A percentile compares a stretch with the other conserved stretches of the same genome.
Evolutionary conservation across 2,888 invertebrate genomes (phyloP).

Genomic region (Pachydiplax longipennis): DNA sequence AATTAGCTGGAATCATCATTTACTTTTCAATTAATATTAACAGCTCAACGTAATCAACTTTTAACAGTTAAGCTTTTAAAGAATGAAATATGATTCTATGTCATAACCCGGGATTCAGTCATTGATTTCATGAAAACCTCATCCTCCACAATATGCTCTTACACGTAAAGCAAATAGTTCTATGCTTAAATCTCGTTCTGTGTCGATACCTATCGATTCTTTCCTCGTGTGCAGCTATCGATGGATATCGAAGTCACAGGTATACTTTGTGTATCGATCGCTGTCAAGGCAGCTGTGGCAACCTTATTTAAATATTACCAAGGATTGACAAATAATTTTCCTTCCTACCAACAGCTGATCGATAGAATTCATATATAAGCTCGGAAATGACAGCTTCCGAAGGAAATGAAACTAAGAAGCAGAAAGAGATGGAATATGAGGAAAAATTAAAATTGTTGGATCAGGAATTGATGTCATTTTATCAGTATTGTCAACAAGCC

Average conservation of each 20-base stretch:
- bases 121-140: too few species aligned
- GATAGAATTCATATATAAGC: too few species aligned
- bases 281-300: neutral
- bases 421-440: slow-evolving; percentile 52
- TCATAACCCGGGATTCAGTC: too few species aligned
- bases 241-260: neutral
- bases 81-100: too few species aligned
- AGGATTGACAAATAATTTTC: neutral
- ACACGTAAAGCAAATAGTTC: neutral
- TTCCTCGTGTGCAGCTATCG: neutral
- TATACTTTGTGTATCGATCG: slow-evolving; percentile 22
- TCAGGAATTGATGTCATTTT: slow-evolving; percentile 68
- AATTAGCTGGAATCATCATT: too few species aligned
- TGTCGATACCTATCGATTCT: neutral
- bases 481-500: slow-evolving; percentile 71
- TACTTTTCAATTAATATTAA: too few species aligned
- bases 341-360: neutral
- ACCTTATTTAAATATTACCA: neutral
- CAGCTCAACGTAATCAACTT: too few species aligned
- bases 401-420: slow-evolving; percentile 7
- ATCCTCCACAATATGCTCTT: neutral
- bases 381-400: neutral
- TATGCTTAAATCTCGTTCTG: neutral
- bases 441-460: slow-evolving; percentile 64
- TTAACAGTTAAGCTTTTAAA: too few species aligned